Percentiles rank a stretch among this genome's conserved stretches.
phyloP scores from a whole-genome alignment of 2,888 invertebrate species.

The Neoitamus cyanurus region DNA sequence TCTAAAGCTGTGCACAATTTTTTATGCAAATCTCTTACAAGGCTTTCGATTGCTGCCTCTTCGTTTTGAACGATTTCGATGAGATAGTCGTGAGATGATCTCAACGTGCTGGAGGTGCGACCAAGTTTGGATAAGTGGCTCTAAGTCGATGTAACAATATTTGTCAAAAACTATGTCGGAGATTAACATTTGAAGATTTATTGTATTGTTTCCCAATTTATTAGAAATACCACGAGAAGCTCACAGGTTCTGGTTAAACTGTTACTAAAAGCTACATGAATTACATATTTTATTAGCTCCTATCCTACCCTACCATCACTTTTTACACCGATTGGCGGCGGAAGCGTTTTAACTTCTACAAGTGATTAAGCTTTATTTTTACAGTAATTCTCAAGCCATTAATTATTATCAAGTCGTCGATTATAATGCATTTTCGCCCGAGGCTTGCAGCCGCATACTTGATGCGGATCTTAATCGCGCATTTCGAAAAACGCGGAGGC shows the following conservation, averaged over 20 bases:
- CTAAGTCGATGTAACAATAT: background rate
- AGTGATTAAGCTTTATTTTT: background rate
- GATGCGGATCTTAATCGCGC: background rate
- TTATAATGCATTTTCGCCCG: slow-evolving; percentile 4
- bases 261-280: background rate
- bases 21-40: slow-evolving; percentile 18
- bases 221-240: background rate
- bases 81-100: slow-evolving; percentile 23
- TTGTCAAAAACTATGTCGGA: background rate
- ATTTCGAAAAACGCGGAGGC: background rate
- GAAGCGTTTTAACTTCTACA: background rate
- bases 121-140: background rate
- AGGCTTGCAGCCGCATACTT: background rate
- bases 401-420: background rate
- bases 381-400: background rate
- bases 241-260: too few relatives aligned
- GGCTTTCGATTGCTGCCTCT: background rate
- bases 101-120: background rate
- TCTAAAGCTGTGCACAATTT: background rate
- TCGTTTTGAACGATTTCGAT: slow-evolving; percentile 17
- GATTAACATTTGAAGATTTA: background rate
- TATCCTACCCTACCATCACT: background rate
- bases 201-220: background rate
- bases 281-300: background rate
- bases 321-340: background rate